These are phyloP conservation scores for Zeugodacus cucurbitae DNA, from an alignment of 1,140 invertebrate species.

Conservation along the genomic window DNA sequence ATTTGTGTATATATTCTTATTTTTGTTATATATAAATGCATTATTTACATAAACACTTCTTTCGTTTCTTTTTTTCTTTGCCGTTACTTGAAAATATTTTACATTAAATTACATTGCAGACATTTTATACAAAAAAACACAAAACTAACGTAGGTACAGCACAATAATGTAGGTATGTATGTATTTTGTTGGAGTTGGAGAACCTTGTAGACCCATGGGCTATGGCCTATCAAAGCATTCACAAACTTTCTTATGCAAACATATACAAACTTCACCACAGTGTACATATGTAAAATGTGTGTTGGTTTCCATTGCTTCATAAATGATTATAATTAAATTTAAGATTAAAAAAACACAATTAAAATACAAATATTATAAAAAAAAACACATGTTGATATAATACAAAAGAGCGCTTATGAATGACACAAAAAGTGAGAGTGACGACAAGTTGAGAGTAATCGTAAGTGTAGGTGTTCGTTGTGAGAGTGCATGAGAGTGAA, in stretches of 20 bases:
- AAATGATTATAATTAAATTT: conserved; percentile 34
- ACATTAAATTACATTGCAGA: background rate
- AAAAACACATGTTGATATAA: conserved; percentile 37
- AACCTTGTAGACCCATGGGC: conserved; percentile 1
- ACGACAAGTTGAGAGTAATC: background rate
- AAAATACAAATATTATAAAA: conserved; percentile 38
- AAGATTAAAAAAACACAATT: conserved; percentile 12
- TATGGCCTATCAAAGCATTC: conserved; percentile 1
- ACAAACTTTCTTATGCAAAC: conserved; percentile 25
- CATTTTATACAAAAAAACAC: conserved; percentile 30
- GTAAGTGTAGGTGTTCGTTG: background rate
- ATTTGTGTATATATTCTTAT: background rate
- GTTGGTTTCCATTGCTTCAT: conserved; percentile 31
- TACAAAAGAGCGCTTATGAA: conserved; percentile 33
- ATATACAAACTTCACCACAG: background rate
- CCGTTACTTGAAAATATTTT: conserved; percentile 35
- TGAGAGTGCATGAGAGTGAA: conserved; percentile 35
- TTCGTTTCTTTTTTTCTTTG: background rate
- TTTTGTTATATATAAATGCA: conserved; percentile 33
- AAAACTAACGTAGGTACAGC: conserved; percentile 37
- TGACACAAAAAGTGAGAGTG: background rate
- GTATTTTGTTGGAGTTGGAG: background rate
- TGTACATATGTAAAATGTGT: conserved; percentile 19
- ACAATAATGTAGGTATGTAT: conserved; percentile 8
- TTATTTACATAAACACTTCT: conserved; percentile 24